Evolutionary conservation across 2,888 invertebrate genomes (phyloP).

Genomic region (Acrocyrtus sp.): DNA sequence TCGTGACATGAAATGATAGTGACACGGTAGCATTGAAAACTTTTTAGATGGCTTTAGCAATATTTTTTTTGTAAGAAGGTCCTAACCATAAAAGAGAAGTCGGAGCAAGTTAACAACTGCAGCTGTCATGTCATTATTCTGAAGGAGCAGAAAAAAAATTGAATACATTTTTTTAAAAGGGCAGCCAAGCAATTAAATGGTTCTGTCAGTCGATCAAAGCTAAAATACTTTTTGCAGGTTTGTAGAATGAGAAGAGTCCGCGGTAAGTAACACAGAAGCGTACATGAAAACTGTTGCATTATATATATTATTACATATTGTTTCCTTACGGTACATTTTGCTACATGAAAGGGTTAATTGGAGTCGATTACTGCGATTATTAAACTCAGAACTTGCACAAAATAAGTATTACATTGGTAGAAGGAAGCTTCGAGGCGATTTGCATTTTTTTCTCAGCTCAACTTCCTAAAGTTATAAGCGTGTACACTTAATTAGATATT

Average conservation of each 20-base stretch:
- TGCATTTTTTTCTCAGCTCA: slow-evolving; percentile 24
- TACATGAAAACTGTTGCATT: not conserved
- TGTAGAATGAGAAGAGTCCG: not conserved
- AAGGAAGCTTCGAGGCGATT: slow-evolving; percentile 30
- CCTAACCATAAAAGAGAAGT: not conserved
- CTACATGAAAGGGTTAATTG: slow-evolving; percentile 19
- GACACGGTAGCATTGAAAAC: slow-evolving; percentile 4
- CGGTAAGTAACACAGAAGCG: slow-evolving; percentile 15
- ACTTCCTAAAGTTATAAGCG: not conserved
- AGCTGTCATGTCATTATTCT: slow-evolving; percentile 11
- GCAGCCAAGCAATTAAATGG: slow-evolving; percentile 16
- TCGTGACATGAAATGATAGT: not conserved
- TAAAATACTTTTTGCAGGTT: not conserved
- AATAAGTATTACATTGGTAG: slow-evolving; percentile 7
- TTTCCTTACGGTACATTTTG: not conserved
- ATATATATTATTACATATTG: not conserved
- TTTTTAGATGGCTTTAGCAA: not conserved
- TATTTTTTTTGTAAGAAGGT: not conserved
- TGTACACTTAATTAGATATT: slow-evolving; percentile 18
- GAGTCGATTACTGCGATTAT: slow-evolving; percentile 19
- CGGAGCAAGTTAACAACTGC: too few relatives aligned
- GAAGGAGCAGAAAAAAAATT: not conserved
- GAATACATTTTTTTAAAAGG: slow-evolving; percentile 6
- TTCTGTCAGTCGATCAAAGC: slow-evolving; percentile 3
- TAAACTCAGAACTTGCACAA: not conserved